Evolutionary conservation across 1,140 invertebrate genomes (phyloP), one percentile per base, ranked within the genome.

Genomic region (Drosophila sucinea): DNA sequence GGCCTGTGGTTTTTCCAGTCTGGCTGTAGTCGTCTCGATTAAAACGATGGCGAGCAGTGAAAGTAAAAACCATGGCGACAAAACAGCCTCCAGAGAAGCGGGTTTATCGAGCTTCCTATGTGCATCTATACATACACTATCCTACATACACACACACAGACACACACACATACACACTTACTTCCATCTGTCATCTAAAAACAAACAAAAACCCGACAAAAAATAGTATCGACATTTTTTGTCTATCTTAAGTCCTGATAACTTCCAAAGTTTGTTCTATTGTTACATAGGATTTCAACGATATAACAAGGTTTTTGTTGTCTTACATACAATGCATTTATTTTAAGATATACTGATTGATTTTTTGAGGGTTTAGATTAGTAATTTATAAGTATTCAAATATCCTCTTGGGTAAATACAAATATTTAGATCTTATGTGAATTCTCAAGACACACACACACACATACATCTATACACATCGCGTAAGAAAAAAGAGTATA

Each of bases 1-100:
- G 44, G 44, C 25, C 69, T 79, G 84, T 32, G 83, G 79, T 87
- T 87, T 87, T 89, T 89, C 83, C 83, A 87, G 73, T 85, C 67
- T 23, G 17, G 29, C 57, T 54, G 55, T 73, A 73, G 68, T 47
- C 66, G 60, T 58, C 56, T 64, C 61, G 62, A 69, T 76, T 67
- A 64, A 73, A 77, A 74, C 74, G 79, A 73, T 80, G 69, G 73
- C 69, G 60, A 67, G 81, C 80, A 75, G 77, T 67, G 67, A 60
- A 65, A 85, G 82, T 82, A 83, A 85, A 85, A 85, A 75, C 83
- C 76, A 82, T 61, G 47, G 60, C 63, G 64, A 67, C 64, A 60
- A 40, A 25, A 58, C 56, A 58, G 11, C 56, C 32, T 29, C 54
- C 35, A 58, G 33, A 17, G 44, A 51, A 51, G 44, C 44, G 8